Conservation (phyloP, 2,797 vertebrate genomes). For the Pempheris klunzingeri region DNA sequence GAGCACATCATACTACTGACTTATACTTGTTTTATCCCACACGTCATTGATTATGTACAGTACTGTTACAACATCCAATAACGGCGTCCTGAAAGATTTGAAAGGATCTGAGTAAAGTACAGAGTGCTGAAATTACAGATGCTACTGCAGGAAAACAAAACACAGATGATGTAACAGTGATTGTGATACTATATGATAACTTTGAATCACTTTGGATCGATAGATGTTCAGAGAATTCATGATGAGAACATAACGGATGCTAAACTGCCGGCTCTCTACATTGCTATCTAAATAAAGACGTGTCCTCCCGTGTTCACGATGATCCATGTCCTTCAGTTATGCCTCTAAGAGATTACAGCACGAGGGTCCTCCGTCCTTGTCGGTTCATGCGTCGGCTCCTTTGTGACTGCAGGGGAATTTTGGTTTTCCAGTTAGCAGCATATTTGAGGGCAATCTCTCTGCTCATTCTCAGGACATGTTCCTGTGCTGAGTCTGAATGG, state of each 20-base stretch:
- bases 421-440: not conserved
- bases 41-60: too few relatives aligned
- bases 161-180: too few relatives aligned
- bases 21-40: too few relatives aligned
- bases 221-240: conserved; percentile 15
- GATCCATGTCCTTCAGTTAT: not conserved
- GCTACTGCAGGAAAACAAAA: too few relatives aligned
- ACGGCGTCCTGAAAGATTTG: too few relatives aligned
- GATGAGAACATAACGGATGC: conserved; percentile 29
- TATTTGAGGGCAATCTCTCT: not conserved
- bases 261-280: conserved; percentile 22
- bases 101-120: too few relatives aligned
- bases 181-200: too few relatives aligned
- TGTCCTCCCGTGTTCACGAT: not conserved
- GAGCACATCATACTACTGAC: too few relatives aligned
- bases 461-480: not conserved
- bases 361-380: not conserved
- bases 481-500: too few relatives aligned
- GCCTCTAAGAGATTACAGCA: not conserved
- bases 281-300: conserved; percentile 46
- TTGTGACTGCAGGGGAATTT: not conserved
- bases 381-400: not conserved
- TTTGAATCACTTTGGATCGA: not conserved
- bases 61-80: too few relatives aligned
- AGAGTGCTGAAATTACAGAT: too few relatives aligned